These are phyloP conservation scores for Luffia ferchaultella DNA, from an alignment of 2,888 invertebrate species.

Conservation along the genomic window DNA sequence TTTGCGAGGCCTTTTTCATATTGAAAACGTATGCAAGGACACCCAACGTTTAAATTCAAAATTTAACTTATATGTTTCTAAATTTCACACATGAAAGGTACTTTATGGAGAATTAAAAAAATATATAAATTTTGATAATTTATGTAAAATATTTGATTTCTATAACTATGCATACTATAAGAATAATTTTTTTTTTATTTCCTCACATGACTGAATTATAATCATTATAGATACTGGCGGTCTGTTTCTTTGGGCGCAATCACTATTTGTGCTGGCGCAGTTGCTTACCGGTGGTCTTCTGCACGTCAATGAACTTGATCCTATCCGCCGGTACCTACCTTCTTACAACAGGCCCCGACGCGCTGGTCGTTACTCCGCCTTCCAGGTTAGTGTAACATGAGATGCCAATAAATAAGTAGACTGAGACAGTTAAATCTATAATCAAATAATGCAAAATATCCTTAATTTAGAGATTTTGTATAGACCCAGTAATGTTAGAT, in stretches of 20 bases:
- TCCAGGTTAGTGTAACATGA: slow-evolving; percentile 82
- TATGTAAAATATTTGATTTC: too few relatives aligned
- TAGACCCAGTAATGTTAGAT: too few relatives aligned
- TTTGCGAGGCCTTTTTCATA: too few relatives aligned
- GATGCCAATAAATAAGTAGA: not conserved
- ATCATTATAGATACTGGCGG: slow-evolving; percentile 63
- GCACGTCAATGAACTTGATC: slow-evolving; percentile 95
- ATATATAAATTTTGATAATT: too few relatives aligned
- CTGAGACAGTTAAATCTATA: not conserved
- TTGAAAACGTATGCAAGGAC: too few relatives aligned
- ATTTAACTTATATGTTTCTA: too few relatives aligned
- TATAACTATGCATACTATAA: too few relatives aligned
- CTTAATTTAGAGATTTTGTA: not conserved
- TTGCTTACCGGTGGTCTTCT: slow-evolving; percentile 88
- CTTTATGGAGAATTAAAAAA: too few relatives aligned
- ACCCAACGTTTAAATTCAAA: too few relatives aligned
- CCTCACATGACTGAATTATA: too few relatives aligned
- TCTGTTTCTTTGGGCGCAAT: slow-evolving; percentile 94
- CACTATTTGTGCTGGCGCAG: slow-evolving; percentile 93
- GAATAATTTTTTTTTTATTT: too few relatives aligned
- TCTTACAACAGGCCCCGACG: slow-evolving; percentile 94
- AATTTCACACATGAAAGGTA: too few relatives aligned
- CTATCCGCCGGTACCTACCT: slow-evolving; percentile 92
- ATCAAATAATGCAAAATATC: not conserved
- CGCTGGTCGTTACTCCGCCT: slow-evolving; percentile 94